Evolutionary conservation across 2,113 vertebrate species (phyloP), one percentile per base, ranked within the genome.

Genomic region (Hemicordylus capensis): DNA sequence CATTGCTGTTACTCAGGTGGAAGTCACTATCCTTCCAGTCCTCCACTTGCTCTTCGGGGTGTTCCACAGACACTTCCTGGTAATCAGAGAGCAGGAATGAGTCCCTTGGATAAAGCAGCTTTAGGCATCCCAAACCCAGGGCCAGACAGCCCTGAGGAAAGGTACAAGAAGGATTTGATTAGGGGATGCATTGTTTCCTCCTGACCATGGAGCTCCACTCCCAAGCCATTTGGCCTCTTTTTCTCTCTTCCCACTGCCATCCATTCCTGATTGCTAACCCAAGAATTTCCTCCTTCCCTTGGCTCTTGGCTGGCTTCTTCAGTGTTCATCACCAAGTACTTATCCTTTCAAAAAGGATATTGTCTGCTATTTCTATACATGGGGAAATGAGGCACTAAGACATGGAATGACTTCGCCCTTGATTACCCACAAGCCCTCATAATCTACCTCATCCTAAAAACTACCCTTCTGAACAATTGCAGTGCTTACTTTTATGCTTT

Each of bases 401-500:
- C 12, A 77, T 19, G 39, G 17, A n/a, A 42, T 31, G 73, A 69
- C 67, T n/a, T 73, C 39, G 6, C 42, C 44, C 15, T 0, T 64
- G 59, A 28, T 39, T 44, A 67, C 46, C 15, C 42, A 54, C 11
- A 28, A 37, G 20, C 22, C 56, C 20, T 9, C 63, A 14, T 48
- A n/a, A 84, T 67, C 46, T 89, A 90, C 88, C 67, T 87, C 79
- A 89, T 84, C 44, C 92, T 83, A 81, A 34, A 63, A 51, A 64
- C 44, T 90, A 81, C 73, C 67, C 58, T 90, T 89, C 89, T 82
- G 91, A 90, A 76, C 89, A 48, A 80, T 89, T 83, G 87, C 88
- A 84, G 88, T 84, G 20, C 78, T 96, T 92, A 96, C 95, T 94
- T 95, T 91, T 90, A 90, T 56, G 81, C 79, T 91, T 77, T 90